Percentiles rank a stretch among this genome's conserved stretches.
Evolutionary conservation across 2,113 vertebrate species (phyloP).

Genomic region (Melanerpes aurifrons): DNA sequence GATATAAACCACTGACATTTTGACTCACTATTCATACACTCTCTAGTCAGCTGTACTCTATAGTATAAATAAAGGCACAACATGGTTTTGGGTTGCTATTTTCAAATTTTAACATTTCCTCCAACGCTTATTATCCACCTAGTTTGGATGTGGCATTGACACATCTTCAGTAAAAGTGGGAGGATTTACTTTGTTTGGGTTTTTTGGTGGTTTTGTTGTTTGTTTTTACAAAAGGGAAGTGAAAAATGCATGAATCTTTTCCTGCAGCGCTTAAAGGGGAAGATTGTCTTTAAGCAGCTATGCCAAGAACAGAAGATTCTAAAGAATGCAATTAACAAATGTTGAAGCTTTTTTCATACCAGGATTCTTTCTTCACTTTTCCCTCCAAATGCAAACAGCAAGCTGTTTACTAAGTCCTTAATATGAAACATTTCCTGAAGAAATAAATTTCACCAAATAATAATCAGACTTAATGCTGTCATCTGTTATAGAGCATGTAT

Average conservation of each 20-base stretch:
- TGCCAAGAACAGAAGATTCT: not conserved
- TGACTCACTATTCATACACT: not conserved
- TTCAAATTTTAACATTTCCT: not conserved
- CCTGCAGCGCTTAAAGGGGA: not conserved
- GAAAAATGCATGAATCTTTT: not conserved
- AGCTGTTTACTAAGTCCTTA: slow-evolving; percentile 11
- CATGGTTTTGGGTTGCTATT: not conserved
- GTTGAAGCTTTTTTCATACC: not conserved
- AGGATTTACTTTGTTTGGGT: not conserved
- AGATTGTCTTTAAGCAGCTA: not conserved
- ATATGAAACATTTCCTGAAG: slow-evolving; percentile 6
- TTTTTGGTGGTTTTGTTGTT: not conserved
- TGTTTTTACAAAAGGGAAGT: not conserved
- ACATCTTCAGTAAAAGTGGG: not conserved
- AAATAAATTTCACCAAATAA: not conserved
- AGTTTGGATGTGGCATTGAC: not conserved
- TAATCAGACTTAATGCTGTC: not conserved
- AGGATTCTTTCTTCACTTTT: not conserved
- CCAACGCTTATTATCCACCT: not conserved
- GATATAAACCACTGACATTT: not conserved
- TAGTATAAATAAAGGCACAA: not conserved
- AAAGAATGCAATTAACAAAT: slow-evolving; percentile 33
- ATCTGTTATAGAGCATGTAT: not conserved
- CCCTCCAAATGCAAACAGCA: not conserved
- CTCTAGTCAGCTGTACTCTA: not conserved